Percentiles rank a stretch among this genome's conserved stretches.
phyloP scores from a whole-genome alignment of 2,797 vertebrate genomes.

The Coccyzus lansbergi region DNA sequence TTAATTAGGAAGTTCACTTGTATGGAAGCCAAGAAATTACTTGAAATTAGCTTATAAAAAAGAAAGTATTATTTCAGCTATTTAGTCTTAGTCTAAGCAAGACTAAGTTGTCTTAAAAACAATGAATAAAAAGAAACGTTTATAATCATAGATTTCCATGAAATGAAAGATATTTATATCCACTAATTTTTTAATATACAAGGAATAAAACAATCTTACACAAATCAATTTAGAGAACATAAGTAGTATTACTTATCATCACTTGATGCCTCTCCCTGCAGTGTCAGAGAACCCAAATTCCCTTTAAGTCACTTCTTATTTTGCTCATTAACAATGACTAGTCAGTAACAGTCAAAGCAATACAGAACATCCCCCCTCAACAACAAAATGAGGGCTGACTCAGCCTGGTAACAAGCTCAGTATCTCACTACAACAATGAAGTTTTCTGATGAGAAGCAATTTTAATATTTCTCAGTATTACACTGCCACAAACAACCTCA shows the following conservation, averaged over 20 bases:
- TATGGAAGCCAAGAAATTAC: neutral
- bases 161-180: neutral
- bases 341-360: neutral
- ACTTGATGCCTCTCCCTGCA: neutral
- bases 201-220: neutral
- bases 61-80: neutral
- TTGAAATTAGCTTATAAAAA: neutral
- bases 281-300: neutral
- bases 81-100: neutral
- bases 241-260: neutral
- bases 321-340: neutral
- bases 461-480: neutral
- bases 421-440: neutral
- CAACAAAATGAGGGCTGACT: slow-evolving; percentile 34
- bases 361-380: neutral
- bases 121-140: neutral
- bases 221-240: neutral
- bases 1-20: neutral
- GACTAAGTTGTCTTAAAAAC: neutral
- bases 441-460: neutral
- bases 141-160: neutral
- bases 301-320: neutral
- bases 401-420: slow-evolving; percentile 6
- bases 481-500: neutral
- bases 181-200: neutral